Conservation (phyloP, 2,113 vertebrate genomes). For the Reinhardtius hippoglossoides region DNA sequence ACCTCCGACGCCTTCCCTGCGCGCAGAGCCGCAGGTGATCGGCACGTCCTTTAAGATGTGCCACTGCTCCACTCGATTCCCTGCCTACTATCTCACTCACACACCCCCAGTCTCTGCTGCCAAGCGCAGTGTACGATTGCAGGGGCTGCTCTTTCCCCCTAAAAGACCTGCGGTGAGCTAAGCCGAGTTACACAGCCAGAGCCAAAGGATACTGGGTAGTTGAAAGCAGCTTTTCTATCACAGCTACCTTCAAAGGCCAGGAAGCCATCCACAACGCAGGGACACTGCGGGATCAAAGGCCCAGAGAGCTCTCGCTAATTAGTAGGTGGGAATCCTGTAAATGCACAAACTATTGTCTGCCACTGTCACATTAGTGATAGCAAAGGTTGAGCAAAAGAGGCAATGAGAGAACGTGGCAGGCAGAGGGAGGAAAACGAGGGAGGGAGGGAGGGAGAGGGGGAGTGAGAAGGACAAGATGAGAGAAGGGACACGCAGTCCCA, state of each 20-base stretch:
- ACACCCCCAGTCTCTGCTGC: conserved; percentile 39
- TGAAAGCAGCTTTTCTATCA: conserved; percentile 73
- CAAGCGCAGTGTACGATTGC: conserved; percentile 38
- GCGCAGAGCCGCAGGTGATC: conserved; percentile 13
- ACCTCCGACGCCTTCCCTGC: conserved; percentile 21
- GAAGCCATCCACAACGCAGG: conserved; percentile 64
- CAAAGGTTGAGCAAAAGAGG: conserved; percentile 53
- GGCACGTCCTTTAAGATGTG: conserved; percentile 26
- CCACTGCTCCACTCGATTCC: conserved; percentile 24
- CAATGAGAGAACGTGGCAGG: conserved; percentile 45
- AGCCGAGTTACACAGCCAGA: conserved; percentile 54
- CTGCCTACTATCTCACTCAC: conserved; percentile 32
- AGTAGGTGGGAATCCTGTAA: conserved; percentile 72
- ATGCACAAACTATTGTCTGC: conserved; percentile 70
- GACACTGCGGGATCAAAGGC: conserved; percentile 72
- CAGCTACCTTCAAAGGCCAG: conserved; percentile 76
- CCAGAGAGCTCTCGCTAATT: conserved; percentile 72
- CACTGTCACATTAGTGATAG: conserved; percentile 59
- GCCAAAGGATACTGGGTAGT: conserved; percentile 71
- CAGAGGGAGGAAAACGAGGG: conserved; percentile 9
- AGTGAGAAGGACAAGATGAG: conserved; percentile 45
- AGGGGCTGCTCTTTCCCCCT: conserved; percentile 51
- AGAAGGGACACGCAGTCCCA: conserved; percentile 42
- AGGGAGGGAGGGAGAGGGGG: background rate
- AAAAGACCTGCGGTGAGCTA: conserved; percentile 62